phyloP scores from a whole-genome alignment of 2,113 vertebrate species.

The Cyprinodon variegatus region DNA sequence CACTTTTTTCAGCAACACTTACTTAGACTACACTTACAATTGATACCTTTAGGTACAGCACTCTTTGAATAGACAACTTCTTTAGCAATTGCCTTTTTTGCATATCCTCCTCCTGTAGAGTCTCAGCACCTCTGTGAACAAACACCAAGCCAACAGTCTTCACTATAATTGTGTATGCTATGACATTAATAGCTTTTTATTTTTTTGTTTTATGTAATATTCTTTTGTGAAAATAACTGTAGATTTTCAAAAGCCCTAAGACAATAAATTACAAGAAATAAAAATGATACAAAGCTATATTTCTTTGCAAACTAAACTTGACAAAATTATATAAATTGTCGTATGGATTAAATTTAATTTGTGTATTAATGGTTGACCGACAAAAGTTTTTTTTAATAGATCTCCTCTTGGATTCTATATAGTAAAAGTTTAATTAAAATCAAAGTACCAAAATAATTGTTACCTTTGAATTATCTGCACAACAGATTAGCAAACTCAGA shows the following conservation, averaged over 20 bases:
- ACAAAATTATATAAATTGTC: no score
- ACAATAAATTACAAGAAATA: not conserved
- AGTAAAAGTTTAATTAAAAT: no score
- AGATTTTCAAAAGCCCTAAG: not conserved
- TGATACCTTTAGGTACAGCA: not conserved
- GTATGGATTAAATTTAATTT: no score
- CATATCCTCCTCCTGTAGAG: not conserved
- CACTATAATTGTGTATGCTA: not conserved
- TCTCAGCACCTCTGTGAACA: not conserved
- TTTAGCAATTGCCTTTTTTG: not conserved
- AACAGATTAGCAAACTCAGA: conserved; percentile 37
- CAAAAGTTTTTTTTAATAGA: no score
- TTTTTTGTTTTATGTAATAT: not conserved
- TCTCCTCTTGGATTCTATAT: no score
- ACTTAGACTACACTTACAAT: not conserved
- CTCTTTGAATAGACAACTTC: not conserved
- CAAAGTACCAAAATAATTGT: no score
- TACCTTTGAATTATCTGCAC: conserved; percentile 18
- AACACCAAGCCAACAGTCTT: not conserved
- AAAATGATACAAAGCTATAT: no score
- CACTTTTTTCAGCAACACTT: no score
- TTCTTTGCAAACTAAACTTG: no score
- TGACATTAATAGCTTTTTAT: not conserved
- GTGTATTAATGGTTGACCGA: no score
- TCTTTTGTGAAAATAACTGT: not conserved